phyloP scores from a whole-genome alignment of 2,888 invertebrate genomes.

The Metacarcinus magister region DNA sequence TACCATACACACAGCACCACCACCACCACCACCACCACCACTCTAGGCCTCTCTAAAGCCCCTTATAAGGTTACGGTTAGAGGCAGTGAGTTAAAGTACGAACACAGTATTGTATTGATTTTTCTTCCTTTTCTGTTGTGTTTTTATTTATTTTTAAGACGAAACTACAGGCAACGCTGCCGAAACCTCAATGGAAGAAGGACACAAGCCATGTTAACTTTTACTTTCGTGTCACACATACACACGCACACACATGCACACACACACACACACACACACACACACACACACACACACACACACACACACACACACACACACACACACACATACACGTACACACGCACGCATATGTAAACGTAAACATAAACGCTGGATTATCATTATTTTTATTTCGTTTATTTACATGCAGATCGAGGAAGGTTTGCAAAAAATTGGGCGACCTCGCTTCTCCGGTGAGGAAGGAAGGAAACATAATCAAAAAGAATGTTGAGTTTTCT shows the following conservation, averaged over 20 bases:
- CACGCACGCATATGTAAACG: constrained; percentile 57
- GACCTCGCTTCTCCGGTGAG: not conserved
- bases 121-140: not conserved
- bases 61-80: too few relatives aligned
- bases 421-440: not conserved
- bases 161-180: not conserved
- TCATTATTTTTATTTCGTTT: not conserved
- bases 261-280: not conserved
- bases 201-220: not conserved
- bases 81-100: not conserved
- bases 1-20: not conserved
- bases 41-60: not conserved
- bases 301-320: constrained; percentile 58
- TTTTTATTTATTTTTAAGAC: not conserved
- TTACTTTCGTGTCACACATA: not conserved
- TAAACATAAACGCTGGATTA: not conserved
- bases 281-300: not conserved
- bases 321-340: constrained; percentile 56
- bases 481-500: not conserved
- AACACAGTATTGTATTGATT: not conserved
- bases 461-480: not conserved
- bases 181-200: constrained; percentile 17
- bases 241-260: not conserved
- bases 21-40: not conserved
- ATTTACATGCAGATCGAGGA: not conserved